phyloP scores from a whole-genome alignment of 37 sponge, comb jelly and placozoan species.

The Bolinopsis microptera region DNA sequence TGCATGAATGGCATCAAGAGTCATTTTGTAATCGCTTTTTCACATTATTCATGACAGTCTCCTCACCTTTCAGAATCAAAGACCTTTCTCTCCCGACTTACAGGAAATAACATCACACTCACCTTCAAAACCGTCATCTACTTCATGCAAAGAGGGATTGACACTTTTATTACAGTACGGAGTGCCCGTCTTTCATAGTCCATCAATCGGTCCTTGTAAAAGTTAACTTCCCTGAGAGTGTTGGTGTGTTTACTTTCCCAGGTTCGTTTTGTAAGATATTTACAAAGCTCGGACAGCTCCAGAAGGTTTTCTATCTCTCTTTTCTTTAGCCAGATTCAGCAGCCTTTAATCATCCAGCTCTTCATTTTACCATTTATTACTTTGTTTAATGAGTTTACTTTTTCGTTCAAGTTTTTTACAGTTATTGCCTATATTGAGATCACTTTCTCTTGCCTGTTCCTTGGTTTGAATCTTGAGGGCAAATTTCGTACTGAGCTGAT shows the following conservation, averaged over 20 bases:
- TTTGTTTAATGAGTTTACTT: not conserved
- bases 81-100: not conserved
- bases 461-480: not conserved
- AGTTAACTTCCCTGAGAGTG: not conserved
- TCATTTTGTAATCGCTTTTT: not conserved
- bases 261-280: not conserved
- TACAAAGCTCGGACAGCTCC: constrained; percentile 47
- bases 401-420: not conserved
- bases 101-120: not conserved
- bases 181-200: constrained; percentile 2
- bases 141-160: not conserved
- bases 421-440: no score
- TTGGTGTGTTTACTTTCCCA: not conserved
- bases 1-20: not conserved
- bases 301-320: not conserved
- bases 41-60: constrained; percentile 28
- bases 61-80: not conserved
- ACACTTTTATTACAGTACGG: not conserved
- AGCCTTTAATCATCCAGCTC: constrained; percentile 18
- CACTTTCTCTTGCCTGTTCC: not conserved
- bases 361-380: not conserved
- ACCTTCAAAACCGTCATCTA: not conserved
- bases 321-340: not conserved
- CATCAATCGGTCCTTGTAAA: constrained; percentile 49
- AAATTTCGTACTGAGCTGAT: not conserved